Evolutionary conservation across 2,113 vertebrate species (phyloP), one percentile per base, ranked within the genome.

Genomic region (Tetrax tetrax): DNA sequence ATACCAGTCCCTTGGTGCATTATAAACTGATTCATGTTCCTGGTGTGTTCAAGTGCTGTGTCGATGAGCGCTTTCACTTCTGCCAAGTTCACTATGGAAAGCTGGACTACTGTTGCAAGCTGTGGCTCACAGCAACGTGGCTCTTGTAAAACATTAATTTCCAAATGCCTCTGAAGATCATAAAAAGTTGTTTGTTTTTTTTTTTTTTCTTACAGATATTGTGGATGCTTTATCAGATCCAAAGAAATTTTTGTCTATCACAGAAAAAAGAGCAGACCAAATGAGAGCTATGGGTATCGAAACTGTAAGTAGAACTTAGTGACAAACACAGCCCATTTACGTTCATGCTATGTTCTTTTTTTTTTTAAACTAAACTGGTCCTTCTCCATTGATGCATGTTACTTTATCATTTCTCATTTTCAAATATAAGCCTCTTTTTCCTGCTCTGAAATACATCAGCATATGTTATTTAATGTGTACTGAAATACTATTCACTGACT

Each of bases 211-310:
- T 97, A 25, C 95, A 99, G 99, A 99, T 80, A 99, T 99, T 35
- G 99, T 99, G 94, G 99, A 99, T 93, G 99, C 99, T 95, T 98
- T 99, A 68, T 99, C 99, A 78, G 99, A 99, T 96, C 99, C 99
- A 96, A 99, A 99, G 98, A 99, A 99, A 97, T 99, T 99, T 97
- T 97, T 99, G 85, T 99, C 99, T 65, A 99, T 99, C 94, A 99
- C 99, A 41, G 99, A 99, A 96, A 99, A 99, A 97, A 98, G 99
- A 97, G 99, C 99, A 31, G 99, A 99, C 97, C 99, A 99, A 98
- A 99, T 99, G 99, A 99, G 99, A 97, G 99, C 99, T 5, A 98
- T 99, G 98, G 99, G 99, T 47, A 99, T 99, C 20, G 99, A 99
- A 97, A 99, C 99, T 41, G 99, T 99, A 98, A 97, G 98, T 97